Evolutionary conservation across 2,888 invertebrate species (phyloP), one percentile per base, ranked within the genome.

Genomic region (Odontothrips loti): DNA sequence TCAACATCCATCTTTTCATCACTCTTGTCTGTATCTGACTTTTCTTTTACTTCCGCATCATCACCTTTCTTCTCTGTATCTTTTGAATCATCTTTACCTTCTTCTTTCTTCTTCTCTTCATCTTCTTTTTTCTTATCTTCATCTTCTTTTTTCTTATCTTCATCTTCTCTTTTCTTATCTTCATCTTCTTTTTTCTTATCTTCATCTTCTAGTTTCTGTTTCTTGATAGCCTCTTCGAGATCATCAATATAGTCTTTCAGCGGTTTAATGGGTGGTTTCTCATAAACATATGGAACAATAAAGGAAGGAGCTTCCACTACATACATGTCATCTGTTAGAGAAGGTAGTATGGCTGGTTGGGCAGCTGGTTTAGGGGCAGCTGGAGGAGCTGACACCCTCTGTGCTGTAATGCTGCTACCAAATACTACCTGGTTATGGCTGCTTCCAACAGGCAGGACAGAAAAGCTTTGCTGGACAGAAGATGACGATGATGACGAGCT

Each of bases 281-380:
- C 96, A 87, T 96, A 96, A 34, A 96, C 95, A 87, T 96, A 96
- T 79, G 96, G 96, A 84, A 96, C 96, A 86, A 96, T 96, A 86
- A 96, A 96, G 34, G 96, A 96, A 10, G 96, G 96, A 47, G 96
- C 96, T 87, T 96, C 96, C 15, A 96, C 93, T 17, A 96, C 96
- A 87, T 94, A 96, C 94, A 96, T 96, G 85, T 96, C 96, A 86
- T 96, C 96, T 29, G 96, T 96, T 43, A 96, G 87, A 11, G 95
- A 94, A 0, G 95, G 95, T 84, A 96, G 87, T 83, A 95, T 92
- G 58, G 91, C 91, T 68, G 92, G 90, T 87, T 86, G 90, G 88
- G 84, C 89, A 85, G 83, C 88, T 87, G 84, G 89, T 79, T 84
- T 85, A 82, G 84, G 82, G 80, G 84, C 83, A 80, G 85, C 84